A percentile compares a stretch with the other conserved stretches of the same genome.
Evolutionary conservation across 1,140 invertebrate genomes (phyloP).

Genomic region (Phymastichus coffea): DNA sequence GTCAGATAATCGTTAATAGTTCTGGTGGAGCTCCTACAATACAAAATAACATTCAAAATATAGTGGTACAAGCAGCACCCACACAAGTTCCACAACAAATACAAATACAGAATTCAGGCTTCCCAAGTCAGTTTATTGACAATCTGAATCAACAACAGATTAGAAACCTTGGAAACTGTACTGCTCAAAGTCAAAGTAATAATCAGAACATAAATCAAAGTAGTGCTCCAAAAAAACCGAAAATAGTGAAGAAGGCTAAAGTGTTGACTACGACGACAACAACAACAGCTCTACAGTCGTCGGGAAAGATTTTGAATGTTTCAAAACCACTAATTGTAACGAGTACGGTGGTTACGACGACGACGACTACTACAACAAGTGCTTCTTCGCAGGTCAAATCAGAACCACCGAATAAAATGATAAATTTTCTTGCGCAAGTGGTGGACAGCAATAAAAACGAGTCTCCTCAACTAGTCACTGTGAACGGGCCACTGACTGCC

Average conservation of each 20-base stretch:
- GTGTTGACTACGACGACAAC: slow-evolving; percentile 38
- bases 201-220: slow-evolving; percentile 21
- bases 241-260: slow-evolving; percentile 49
- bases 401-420: slow-evolving; percentile 32
- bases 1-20: slow-evolving; percentile 56
- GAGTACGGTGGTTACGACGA: slow-evolving; percentile 7
- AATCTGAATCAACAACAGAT: slow-evolving; percentile 56
- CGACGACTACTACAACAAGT: slow-evolving; percentile 31
- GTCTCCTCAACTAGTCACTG: slow-evolving; percentile 31
- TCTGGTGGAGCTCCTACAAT: slow-evolving; percentile 55
- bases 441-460: slow-evolving; percentile 45
- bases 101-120: slow-evolving; percentile 54
- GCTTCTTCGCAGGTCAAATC: slow-evolving; percentile 18
- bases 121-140: slow-evolving; percentile 54
- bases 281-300: too few relatives aligned
- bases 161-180: slow-evolving; percentile 42
- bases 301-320: slow-evolving; percentile 40
- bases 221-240: slow-evolving; percentile 45
- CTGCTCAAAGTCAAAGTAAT: not conserved
- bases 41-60: slow-evolving; percentile 56
- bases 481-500: slow-evolving; percentile 37
- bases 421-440: slow-evolving; percentile 38
- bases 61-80: slow-evolving; percentile 53
- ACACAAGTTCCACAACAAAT: slow-evolving; percentile 54
- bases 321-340: slow-evolving; percentile 36